Percentiles rank a stretch among this genome's conserved stretches.
These are phyloP conservation scores for Perca flavescens DNA, from an alignment of 2,113 vertebrate species.

Conservation along the genomic window DNA sequence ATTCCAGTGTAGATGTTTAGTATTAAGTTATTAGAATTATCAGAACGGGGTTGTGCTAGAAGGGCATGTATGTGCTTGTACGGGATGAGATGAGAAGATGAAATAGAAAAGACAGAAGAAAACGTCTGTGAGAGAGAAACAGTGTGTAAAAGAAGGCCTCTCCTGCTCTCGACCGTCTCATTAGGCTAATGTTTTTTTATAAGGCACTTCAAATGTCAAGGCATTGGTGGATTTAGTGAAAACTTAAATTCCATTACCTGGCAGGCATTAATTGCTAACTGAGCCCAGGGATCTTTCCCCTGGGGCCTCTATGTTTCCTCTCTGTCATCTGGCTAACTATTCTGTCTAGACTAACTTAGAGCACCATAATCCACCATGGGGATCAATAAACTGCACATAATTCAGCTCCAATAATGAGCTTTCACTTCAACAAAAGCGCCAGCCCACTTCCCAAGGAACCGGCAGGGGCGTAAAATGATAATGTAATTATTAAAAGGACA, in stretches of 20 bases:
- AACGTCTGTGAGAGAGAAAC: constrained; percentile 24
- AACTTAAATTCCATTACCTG: constrained; percentile 99
- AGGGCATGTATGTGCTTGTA: neutral
- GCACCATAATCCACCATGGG: constrained; percentile 99
- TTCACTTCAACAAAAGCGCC: constrained; percentile 99
- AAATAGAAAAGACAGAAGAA: constrained; percentile 61
- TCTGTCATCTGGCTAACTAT: constrained; percentile 99
- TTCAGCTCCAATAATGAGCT: constrained; percentile 99
- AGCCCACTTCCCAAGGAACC: constrained; percentile 91
- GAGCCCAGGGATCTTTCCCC: constrained; percentile 92
- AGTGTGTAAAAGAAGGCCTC: constrained; percentile 55
- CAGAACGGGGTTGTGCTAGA: neutral
- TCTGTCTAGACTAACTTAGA: constrained; percentile 99
- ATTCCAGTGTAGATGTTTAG: constrained; percentile 5
- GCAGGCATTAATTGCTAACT: constrained; percentile 99
- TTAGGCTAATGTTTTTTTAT: constrained; percentile 99
- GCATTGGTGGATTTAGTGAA: constrained; percentile 98
- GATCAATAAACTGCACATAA: constrained; percentile 99
- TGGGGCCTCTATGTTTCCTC: constrained; percentile 96
- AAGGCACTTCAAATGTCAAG: constrained; percentile 98
- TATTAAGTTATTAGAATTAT: constrained; percentile 76
- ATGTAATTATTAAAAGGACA: constrained; percentile 99
- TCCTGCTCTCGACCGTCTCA: constrained; percentile 84
- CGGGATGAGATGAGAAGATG: constrained; percentile 30
- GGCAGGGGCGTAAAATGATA: constrained; percentile 97